Conservation (phyloP, 2,888 invertebrate genomes). For the Agrochola lychnidis region DNA sequence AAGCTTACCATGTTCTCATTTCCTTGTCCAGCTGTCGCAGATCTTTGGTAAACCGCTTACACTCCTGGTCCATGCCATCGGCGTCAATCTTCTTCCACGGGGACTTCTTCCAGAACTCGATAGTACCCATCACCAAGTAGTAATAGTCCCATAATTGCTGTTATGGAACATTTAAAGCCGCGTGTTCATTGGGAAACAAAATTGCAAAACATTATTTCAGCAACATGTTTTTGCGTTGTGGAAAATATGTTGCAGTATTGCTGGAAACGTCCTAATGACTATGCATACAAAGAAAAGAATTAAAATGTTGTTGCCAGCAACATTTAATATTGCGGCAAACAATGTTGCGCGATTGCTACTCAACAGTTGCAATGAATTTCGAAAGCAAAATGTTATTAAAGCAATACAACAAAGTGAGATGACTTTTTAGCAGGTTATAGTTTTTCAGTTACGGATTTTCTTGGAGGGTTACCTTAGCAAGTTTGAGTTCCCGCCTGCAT, state of each 20-base stretch:
- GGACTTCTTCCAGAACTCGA: conserved; percentile 98
- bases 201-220: neutral
- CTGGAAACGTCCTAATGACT: neutral
- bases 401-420: neutral
- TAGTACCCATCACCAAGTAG: conserved; percentile 94
- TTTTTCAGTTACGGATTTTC: neutral
- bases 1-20: conserved; percentile 92
- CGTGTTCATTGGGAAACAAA: conserved; percentile 1
- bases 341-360: neutral
- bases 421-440: neutral
- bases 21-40: conserved; percentile 95
- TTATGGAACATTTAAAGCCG: conserved; percentile 1
- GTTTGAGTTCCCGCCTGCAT: conserved; percentile 94
- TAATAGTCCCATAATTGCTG: conserved; percentile 96
- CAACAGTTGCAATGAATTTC: neutral
- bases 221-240: neutral
- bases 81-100: conserved; percentile 98
- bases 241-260: conserved; percentile 10
- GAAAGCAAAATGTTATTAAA: neutral
- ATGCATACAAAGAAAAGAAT: neutral
- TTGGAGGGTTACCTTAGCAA: conserved; percentile 91
- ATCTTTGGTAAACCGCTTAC: conserved; percentile 97
- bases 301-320: neutral
- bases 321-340: neutral
- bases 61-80: conserved; percentile 98